These are phyloP conservation scores for Brachirus orientalis DNA, from an alignment of 2,113 vertebrate genomes.

Conservation along the genomic window DNA sequence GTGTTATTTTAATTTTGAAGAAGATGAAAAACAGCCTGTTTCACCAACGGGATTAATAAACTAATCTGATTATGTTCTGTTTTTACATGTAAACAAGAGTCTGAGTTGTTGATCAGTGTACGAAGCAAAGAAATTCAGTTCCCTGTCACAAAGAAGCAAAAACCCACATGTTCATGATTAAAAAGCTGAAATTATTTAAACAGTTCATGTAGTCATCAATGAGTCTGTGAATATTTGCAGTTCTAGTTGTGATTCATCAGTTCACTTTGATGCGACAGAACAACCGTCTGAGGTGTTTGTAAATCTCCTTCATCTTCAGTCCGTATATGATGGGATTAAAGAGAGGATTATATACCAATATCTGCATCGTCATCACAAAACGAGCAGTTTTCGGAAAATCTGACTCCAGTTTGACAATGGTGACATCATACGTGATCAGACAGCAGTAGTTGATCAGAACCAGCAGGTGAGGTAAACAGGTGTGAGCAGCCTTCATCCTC, in stretches of 20 bases:
- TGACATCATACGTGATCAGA: constrained; percentile 17
- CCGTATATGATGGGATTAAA: constrained; percentile 55
- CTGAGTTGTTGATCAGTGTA: too few species aligned
- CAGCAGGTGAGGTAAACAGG: constrained; percentile 51
- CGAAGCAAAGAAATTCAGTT: too few species aligned
- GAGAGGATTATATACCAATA: constrained; percentile 30
- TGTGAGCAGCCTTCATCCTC: constrained; percentile 44
- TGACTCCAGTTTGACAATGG: background rate
- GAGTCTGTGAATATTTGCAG: too few species aligned
- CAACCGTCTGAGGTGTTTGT: constrained; percentile 13
- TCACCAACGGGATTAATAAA: too few species aligned
- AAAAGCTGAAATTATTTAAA: too few species aligned
- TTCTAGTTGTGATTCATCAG: background rate
- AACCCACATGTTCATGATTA: too few species aligned
- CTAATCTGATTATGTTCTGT: too few species aligned
- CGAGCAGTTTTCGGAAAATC: constrained; percentile 24
- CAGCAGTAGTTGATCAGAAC: constrained; percentile 23
- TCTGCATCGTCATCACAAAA: constrained; percentile 39
- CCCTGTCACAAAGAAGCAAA: too few species aligned
- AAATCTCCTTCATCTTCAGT: constrained; percentile 46
- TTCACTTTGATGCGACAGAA: background rate
- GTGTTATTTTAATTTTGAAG: too few species aligned
- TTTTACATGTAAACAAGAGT: too few species aligned
- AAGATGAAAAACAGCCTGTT: too few species aligned
- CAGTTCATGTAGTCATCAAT: too few species aligned